These are phyloP conservation scores for Azemiops feae DNA, from an alignment of 2,113 vertebrate genomes.

Conservation along the genomic window DNA sequence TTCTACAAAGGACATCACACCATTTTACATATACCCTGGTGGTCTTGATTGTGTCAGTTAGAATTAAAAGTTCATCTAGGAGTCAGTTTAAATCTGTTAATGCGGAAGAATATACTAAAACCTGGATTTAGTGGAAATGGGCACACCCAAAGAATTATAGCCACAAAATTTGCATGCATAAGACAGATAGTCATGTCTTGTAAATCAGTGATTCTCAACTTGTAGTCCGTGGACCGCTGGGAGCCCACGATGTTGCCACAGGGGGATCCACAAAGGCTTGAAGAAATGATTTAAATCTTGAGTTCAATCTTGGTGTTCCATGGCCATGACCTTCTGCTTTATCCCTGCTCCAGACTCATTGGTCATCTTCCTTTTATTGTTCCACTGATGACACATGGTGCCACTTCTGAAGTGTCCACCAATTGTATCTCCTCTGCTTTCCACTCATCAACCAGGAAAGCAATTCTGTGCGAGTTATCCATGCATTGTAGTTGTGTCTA, in stretches of 20 bases:
- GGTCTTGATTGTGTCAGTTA: not conserved
- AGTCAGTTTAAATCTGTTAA: not conserved
- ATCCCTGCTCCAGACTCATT: not conserved
- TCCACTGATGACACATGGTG: not conserved
- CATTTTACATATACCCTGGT: not conserved
- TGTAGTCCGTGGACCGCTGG: not conserved
- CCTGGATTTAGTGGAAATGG: not conserved
- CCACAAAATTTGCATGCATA: not conserved
- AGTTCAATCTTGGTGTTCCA: not conserved
- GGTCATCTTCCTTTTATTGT: not conserved
- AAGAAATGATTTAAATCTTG: not conserved
- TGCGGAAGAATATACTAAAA: not conserved
- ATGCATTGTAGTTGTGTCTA: not conserved
- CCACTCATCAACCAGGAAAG: not conserved
- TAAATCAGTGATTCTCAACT: not conserved
- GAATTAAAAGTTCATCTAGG: not conserved
- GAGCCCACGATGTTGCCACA: not conserved
- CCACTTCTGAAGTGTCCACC: not conserved
- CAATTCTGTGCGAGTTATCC: not conserved
- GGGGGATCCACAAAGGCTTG: not conserved
- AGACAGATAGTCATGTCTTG: not conserved
- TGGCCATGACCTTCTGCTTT: not conserved
- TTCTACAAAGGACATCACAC: not conserved
- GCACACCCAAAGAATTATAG: not conserved
- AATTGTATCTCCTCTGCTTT: not conserved